Percentiles rank a stretch among this genome's conserved stretches.
These are phyloP conservation scores for Dasyprocta punctata DNA, from an alignment of 2,113 vertebrate species.

Conservation along the genomic window DNA sequence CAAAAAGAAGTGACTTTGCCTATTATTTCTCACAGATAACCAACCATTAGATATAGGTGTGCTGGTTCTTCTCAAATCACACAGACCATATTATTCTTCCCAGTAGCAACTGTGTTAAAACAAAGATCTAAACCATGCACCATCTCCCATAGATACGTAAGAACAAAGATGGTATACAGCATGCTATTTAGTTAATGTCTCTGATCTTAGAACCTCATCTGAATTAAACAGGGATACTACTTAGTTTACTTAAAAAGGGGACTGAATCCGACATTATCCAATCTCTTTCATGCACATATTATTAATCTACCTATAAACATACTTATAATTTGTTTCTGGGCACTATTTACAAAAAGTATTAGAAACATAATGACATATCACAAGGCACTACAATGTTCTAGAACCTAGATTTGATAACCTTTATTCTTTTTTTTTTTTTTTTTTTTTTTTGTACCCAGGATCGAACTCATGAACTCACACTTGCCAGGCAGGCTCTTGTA, in stretches of 20 bases:
- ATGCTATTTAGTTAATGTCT: slow-evolving; percentile 21
- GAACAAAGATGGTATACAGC: not conserved
- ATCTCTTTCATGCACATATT: not conserved
- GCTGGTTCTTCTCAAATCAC: not conserved
- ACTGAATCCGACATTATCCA: slow-evolving; percentile 11
- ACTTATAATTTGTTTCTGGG: slow-evolving; percentile 22
- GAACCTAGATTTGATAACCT: not conserved
- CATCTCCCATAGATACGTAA: not conserved
- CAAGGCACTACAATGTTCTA: not conserved
- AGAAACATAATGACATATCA: not conserved
- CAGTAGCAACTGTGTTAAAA: not conserved
- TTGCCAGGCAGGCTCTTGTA: no score
- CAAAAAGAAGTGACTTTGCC: not conserved
- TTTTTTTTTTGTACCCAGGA: not conserved
- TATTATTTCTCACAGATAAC: not conserved
- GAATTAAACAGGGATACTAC: slow-evolving; percentile 16
- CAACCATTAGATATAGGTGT: not conserved
- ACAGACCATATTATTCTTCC: not conserved
- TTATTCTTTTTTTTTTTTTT: not conserved
- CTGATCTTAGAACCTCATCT: not conserved
- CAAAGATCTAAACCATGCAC: not conserved
- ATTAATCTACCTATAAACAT: slow-evolving; percentile 11
- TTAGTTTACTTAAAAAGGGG: not conserved
- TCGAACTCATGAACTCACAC: no score
- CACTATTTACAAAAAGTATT: slow-evolving; percentile 8